Evolutionary conservation across 92 coral and sea anemone genomes (phyloP), one percentile per base, ranked within the genome.

Genomic region (Heliopora coerulea): DNA sequence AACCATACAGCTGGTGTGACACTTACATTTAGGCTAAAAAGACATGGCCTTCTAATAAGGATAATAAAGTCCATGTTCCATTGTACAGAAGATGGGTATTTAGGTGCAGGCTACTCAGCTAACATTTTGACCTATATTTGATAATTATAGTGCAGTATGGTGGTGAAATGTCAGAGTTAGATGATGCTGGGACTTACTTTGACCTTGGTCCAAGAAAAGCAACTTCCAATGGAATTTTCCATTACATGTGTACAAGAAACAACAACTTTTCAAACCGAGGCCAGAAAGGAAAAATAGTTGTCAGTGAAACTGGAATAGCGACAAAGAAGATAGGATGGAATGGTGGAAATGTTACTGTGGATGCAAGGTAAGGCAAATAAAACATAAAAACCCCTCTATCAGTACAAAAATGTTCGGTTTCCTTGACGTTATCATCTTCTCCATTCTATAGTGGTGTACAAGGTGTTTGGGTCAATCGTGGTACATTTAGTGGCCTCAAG

Each of bases 141-240:
- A 48, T 10, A 28, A 35, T 37, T 54, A 3, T 78, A 93, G 98
- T 67, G 29, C 98, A 93, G 69, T 89, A 80, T 73, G 90, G 98
- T 11, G 98, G 98, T 42, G 98, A 93, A 65, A 93, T 93, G 98
- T 93, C 98, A 0, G 98, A 93, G 44, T 82, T 93, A 25, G 98
- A 93, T 49, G 98, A 93, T 41, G 98, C 98, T 1, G 98, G 98
- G 9, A 93, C 98, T 1, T 93, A 89, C 74, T 90, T 89, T 69
- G 96, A 93, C 44, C 78, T 93, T 29, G 89, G 98, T 9, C 96
- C 98, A 9, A 86, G 89, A 52, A 90, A 86, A 56, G 83, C 87
- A 41, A 93, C 98, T 17, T 91, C 96, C 13, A 90, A 75, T 26
- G 96, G 96, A 3, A 91, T 87, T 12, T 93, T 86, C 70, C 83